Conservation (phyloP, 2,888 invertebrate species). For the Brachypalpus laphriformis region DNA sequence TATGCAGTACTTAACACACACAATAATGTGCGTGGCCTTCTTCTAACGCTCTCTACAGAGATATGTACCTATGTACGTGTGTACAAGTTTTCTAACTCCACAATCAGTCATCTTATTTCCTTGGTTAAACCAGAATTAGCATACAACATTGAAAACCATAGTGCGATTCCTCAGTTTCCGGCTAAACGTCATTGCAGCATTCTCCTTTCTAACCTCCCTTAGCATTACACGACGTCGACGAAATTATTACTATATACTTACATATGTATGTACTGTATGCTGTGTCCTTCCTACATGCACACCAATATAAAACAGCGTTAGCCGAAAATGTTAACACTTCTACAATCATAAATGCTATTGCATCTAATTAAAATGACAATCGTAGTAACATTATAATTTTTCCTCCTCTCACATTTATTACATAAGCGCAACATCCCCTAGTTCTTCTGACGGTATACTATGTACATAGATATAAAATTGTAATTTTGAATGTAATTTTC, state of each 20-base stretch:
- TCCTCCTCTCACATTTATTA: background rate
- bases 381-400: constrained; percentile 40
- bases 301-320: constrained; percentile 10
- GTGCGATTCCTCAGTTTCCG: constrained; percentile 29
- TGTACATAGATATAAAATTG: background rate
- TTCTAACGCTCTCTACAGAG: background rate
- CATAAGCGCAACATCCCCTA: constrained; percentile 24
- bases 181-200: constrained; percentile 14
- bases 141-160: constrained; percentile 51
- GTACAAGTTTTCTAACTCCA: constrained; percentile 11
- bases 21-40: background rate
- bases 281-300: constrained; percentile 12
- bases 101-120: constrained; percentile 32
- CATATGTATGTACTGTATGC: background rate
- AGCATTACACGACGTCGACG: constrained; percentile 5
- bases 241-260: background rate
- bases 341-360: constrained; percentile 21
- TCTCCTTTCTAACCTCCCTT: constrained; percentile 5
- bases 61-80: background rate
- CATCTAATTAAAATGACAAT: constrained; percentile 49
- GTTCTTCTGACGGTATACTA: background rate
- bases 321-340: too few species aligned
- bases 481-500: constrained; percentile 41
- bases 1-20: background rate
- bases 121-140: constrained; percentile 35